Conservation (phyloP, 2,888 invertebrate species). For the Amiota minor region DNA sequence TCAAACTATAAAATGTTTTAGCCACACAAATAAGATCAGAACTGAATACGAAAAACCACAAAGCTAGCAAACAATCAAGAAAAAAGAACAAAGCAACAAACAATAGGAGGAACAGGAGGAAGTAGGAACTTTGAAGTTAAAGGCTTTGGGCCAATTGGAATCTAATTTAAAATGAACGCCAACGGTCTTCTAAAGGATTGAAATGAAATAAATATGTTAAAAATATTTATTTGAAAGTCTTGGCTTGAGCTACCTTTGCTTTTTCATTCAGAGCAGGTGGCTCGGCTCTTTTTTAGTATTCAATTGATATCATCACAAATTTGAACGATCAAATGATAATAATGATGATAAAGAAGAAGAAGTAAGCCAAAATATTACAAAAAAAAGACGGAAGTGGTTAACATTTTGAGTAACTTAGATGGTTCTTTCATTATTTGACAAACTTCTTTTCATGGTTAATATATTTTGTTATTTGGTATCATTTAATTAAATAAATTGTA, state of each 20-base stretch:
- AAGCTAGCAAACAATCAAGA: background rate
- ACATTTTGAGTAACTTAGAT: background rate
- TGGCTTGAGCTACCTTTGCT: background rate
- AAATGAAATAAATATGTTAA: constrained; percentile 28
- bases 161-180: constrained; percentile 66
- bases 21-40: background rate
- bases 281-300: background rate
- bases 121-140: no score
- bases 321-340: background rate
- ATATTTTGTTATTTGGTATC: background rate
- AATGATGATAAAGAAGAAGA: no score
- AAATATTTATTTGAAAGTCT: no score
- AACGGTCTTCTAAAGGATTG: constrained; percentile 57
- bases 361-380: no score
- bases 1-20: constrained; percentile 1
- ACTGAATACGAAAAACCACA: background rate
- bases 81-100: no score
- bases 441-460: background rate
- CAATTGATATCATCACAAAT: background rate
- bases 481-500: background rate
- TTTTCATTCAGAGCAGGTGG: background rate
- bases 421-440: background rate
- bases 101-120: no score
- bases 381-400: background rate
- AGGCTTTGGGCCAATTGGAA: constrained; percentile 56